These are phyloP conservation scores for Steinernema scapterisci DNA, from an alignment of 2,888 invertebrate species.

Conservation along the genomic window DNA sequence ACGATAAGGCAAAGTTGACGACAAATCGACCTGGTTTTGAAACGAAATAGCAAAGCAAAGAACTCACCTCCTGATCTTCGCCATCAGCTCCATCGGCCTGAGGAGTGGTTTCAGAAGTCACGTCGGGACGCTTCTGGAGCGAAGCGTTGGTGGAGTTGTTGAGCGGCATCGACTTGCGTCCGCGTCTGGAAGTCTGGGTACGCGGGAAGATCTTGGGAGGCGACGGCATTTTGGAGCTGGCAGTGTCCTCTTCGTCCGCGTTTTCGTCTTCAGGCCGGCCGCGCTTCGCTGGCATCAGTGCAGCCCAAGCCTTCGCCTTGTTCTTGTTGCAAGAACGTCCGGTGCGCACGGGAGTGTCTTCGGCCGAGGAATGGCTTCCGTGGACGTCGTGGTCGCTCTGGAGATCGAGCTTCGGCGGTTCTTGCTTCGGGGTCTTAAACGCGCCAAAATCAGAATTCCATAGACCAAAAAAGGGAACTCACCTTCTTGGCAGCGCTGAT, in stretches of 20 bases:
- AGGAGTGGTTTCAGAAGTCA: not conserved
- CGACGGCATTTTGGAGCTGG: not conserved
- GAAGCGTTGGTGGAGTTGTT: not conserved
- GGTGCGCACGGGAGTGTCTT: not conserved
- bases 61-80: no score
- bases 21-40: not conserved
- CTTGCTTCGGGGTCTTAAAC: not conserved
- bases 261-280: not conserved
- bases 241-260: not conserved
- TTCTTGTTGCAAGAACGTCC: not conserved
- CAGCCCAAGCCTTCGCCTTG: not conserved
- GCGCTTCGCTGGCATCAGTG: not conserved
- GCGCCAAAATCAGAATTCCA: no score
- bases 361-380: not conserved
- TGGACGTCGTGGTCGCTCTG: slow-evolving; percentile 1
- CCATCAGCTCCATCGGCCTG: not conserved
- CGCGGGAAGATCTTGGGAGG: not conserved
- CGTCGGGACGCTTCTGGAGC: not conserved
- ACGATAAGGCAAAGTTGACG: no score
- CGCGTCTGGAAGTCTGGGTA: not conserved
- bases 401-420: not conserved
- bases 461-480: not conserved
- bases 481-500: not conserved
- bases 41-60: not conserved
- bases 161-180: not conserved